phyloP scores from a whole-genome alignment of 2,888 invertebrate species.

The Hipparchia sbordonii region DNA sequence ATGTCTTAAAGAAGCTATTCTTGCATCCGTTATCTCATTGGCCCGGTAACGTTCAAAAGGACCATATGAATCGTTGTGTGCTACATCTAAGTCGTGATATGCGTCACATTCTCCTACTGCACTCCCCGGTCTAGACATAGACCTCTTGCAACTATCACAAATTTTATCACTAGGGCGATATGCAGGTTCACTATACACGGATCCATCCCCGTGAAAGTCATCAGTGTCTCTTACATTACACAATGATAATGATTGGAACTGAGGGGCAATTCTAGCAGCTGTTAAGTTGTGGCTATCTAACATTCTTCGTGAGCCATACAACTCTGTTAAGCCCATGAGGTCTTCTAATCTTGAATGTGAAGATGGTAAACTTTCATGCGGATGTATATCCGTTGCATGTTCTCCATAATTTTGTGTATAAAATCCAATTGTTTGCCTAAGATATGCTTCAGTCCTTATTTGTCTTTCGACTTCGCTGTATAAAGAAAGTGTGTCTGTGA shows the following conservation, averaged over 20 bases:
- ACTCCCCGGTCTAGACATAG: slow-evolving; percentile 86
- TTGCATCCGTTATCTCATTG: slow-evolving; percentile 78
- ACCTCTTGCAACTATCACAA: slow-evolving; percentile 89
- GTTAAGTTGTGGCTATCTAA: slow-evolving; percentile 86
- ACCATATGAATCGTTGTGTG: slow-evolving; percentile 77
- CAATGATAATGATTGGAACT: slow-evolving; percentile 87
- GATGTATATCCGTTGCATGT: slow-evolving; percentile 65
- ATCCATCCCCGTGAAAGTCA: slow-evolving; percentile 88
- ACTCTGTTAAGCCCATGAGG: slow-evolving; percentile 90
- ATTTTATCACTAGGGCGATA: slow-evolving; percentile 88
- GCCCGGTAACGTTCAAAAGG: slow-evolving; percentile 86
- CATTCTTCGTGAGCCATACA: slow-evolving; percentile 90
- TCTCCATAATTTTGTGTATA: slow-evolving; percentile 80
- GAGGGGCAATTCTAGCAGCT: slow-evolving; percentile 79
- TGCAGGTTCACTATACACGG: slow-evolving; percentile 94
- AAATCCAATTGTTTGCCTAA: slow-evolving; percentile 81
- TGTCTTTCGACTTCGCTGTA: slow-evolving; percentile 87
- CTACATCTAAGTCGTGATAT: slow-evolving; percentile 81
- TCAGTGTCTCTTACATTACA: slow-evolving; percentile 87
- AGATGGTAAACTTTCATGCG: slow-evolving; percentile 75
- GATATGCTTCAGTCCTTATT: slow-evolving; percentile 84
- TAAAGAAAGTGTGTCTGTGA: slow-evolving; percentile 88
- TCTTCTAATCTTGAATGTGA: slow-evolving; percentile 88
- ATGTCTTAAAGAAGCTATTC: slow-evolving; percentile 90
- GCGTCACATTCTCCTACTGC: slow-evolving; percentile 85